Evolutionary conservation across 2,113 vertebrate genomes (phyloP).

Genomic region (Myrmecophaga tridactyla): DNA sequence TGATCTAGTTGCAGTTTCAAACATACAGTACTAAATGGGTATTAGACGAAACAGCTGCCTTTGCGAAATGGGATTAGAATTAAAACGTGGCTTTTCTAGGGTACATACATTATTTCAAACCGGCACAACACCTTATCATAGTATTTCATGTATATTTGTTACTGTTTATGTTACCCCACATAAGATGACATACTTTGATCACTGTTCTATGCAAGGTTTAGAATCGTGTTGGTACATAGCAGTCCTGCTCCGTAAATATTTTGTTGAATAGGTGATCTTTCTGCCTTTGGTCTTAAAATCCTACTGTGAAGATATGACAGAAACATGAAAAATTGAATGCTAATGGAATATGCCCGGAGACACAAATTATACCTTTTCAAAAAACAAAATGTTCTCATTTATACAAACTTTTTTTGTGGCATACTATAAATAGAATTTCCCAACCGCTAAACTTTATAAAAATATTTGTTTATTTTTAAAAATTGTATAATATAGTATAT

Average conservation of each 20-base stretch:
- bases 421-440: not conserved
- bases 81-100: too few relatives aligned
- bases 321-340: not conserved
- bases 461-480: too few relatives aligned
- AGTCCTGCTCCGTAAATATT: not conserved
- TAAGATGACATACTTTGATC: not conserved
- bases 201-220: not conserved
- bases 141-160: not conserved
- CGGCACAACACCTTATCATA: not conserved
- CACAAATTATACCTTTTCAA: not conserved
- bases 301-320: not conserved
- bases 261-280: not conserved
- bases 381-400: not conserved
- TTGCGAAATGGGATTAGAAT: too few relatives aligned
- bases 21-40: too few relatives aligned
- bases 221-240: not conserved
- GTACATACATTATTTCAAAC: too few relatives aligned
- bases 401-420: not conserved
- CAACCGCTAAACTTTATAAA: not conserved
- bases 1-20: too few relatives aligned
- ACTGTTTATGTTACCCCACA: not conserved
- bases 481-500: too few relatives aligned
- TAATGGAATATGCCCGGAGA: not conserved
- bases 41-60: too few relatives aligned
- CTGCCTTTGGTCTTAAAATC: not conserved